Base-by-base conservation (phyloP, 1,140 invertebrate genomes). In the Sesamia nonagrioides region DNA sequence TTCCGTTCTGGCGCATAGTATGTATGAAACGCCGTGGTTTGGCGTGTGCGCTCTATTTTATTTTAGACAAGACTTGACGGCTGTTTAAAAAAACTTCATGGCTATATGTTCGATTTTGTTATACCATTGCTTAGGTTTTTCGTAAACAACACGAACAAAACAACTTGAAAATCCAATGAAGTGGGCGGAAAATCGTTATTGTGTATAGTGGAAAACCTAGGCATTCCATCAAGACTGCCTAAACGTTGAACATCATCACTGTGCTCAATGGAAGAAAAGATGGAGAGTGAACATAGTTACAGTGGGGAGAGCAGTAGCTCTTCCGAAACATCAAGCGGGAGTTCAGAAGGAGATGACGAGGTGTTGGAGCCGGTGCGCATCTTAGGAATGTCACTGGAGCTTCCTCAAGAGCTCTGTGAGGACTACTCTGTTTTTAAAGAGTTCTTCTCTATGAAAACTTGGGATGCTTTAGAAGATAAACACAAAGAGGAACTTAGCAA, bases 391-490 rank as follows among this genome's bases (percentile, higher is more conserved):
- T 95, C 92, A 56, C 80, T 96, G 13, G 94, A 95, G 84, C 87
- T 96, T 79, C 96, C 96, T n/a, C 96, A 96, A 87, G 96, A 95
- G 6, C 88, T 97, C 11, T 96, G 96, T 91, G 96, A 96, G 86
- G 93, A 95, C 82, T 94, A 95, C 86, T 95, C 96, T 72, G 91
- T 97, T 77, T 97, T 97, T 83, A 95, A 95, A 86, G 96, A 97
- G 88, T 96, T 97, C 77, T 95, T 97, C 83, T 96, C 96, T 68
- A 90, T 95, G 81, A 95, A 96, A 79, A 96, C 96, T 60, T 97
- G 97, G 96, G 96, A 96, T 81, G 92, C 95, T 63, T 94, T 97
- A 21, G 96, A 95, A 78, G 95, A 96, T 79, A 93, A 95, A 87
- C 95, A 97, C 66, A 96, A 95, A 82, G 94, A 96, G 83, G 95